Percentiles rank a stretch among this genome's conserved stretches.
phyloP scores from a whole-genome alignment of 1,140 invertebrate genomes.

The Halyomorpha halys region DNA sequence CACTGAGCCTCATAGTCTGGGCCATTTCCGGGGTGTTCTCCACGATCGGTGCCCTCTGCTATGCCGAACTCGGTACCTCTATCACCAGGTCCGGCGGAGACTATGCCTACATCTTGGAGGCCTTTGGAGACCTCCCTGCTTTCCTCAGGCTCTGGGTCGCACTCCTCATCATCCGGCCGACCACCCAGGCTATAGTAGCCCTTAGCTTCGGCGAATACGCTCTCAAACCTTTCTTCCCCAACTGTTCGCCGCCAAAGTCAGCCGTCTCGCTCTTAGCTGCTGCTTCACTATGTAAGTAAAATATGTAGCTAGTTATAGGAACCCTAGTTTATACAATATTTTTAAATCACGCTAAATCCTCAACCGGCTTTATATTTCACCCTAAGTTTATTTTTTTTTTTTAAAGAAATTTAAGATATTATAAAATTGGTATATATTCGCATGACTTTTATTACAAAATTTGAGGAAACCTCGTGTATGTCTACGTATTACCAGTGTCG shows the following conservation, averaged over 20 bases:
- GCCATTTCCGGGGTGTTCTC: slow-evolving; percentile 59
- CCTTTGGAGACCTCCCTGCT: slow-evolving; percentile 79
- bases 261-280: slow-evolving; percentile 61
- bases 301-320: too few species aligned
- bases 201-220: slow-evolving; percentile 70
- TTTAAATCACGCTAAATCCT: too few species aligned
- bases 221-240: slow-evolving; percentile 71
- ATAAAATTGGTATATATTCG: too few species aligned
- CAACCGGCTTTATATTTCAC: too few species aligned
- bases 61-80: slow-evolving; percentile 74
- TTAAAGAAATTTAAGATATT: too few species aligned
- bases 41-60: slow-evolving; percentile 66
- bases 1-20: slow-evolving; percentile 62
- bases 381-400: too few species aligned
- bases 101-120: slow-evolving; percentile 75
- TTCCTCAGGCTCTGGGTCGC: slow-evolving; percentile 84
- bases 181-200: slow-evolving; percentile 72
- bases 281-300: slow-evolving; percentile 61
- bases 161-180: slow-evolving; percentile 65
- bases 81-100: slow-evolving; percentile 66
- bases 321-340: too few species aligned
- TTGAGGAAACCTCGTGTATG: too few species aligned
- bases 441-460: too few species aligned
- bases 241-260: slow-evolving; percentile 50
- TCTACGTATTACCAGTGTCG: too few species aligned